Evolutionary conservation across 1,140 invertebrate genomes (phyloP), one percentile per base, ranked within the genome.

Genomic region (Trichonephila inaurata): DNA sequence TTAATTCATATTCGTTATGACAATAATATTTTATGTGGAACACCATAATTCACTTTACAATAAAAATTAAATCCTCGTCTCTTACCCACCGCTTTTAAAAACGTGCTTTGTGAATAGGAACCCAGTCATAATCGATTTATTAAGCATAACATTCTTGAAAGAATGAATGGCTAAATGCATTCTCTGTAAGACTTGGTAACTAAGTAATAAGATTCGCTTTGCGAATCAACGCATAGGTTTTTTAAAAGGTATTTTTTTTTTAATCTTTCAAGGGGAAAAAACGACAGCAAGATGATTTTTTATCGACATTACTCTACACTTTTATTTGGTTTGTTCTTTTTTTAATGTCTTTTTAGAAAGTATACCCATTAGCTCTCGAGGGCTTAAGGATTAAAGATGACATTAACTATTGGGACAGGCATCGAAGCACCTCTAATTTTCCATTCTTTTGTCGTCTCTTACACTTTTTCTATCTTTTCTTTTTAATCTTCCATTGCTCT

Each of bases 401-500:
- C 90, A 92, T 92, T 85, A 92, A 58, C 33, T 81, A 92, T 92
- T 92, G 89, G 89, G 62, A 82, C 51, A 77, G 2, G 90, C 90
- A 72, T 92, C 40, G 21, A 69, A 69, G 90, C 90, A 92, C 90
- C 90, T 92, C 90, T 92, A 92, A 92, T 92, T 92, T 92, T 92
- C 90, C 77, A 33, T 92, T 81, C 89, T 85, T 92, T 85, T 85
- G 90, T 58, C 81, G 28, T 92, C 90, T 85, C 81, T 64, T 85
- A 92, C 77, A 61, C 81, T 83, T 51, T 69, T 85, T 85, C n/a
- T 21, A 44, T 66, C 33, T 62, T 82, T 91, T 33, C 18, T 33
- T 91, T 92, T 92, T 92, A 92, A 92, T 92, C 77, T 92, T 69
- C 62, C 90, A 83, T 92, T 92, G 90, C 90, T 92, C 90, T 92